phyloP scores from a whole-genome alignment of 2,797 vertebrate species.

The Phoebastria nigripes region DNA sequence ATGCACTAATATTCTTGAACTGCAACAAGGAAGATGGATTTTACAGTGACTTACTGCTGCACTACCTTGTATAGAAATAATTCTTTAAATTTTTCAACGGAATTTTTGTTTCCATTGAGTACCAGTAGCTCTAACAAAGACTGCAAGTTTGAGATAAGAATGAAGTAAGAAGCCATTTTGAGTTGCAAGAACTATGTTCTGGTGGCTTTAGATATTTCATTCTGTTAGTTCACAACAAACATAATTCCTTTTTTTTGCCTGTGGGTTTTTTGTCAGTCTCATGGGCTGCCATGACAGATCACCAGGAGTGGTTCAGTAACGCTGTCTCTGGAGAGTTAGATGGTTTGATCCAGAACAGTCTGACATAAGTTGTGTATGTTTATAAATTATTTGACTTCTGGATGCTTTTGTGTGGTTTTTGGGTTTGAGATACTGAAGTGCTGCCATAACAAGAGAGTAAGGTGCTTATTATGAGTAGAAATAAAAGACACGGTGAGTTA shows the following conservation, averaged over 20 bases:
- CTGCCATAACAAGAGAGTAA: neutral
- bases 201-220: neutral
- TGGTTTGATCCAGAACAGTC: neutral
- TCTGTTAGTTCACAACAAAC: neutral
- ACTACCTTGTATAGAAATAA: neutral
- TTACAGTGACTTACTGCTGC: neutral
- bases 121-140: neutral
- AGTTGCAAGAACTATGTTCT: neutral
- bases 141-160: neutral
- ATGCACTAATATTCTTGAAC: neutral
- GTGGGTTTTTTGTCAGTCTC: neutral
- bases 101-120: neutral
- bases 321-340: neutral
- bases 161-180: neutral
- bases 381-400: neutral
- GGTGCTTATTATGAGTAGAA: neutral
- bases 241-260: neutral
- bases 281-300: neutral
- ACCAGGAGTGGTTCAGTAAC: neutral
- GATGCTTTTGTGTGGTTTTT: neutral
- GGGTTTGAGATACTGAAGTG: neutral
- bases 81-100: neutral
- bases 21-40: neutral
- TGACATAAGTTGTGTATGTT: neutral
- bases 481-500: neutral